Evolutionary conservation across 1,140 invertebrate genomes (phyloP), one percentile per base, ranked within the genome.

Genomic region (Araneus ventricosus): DNA sequence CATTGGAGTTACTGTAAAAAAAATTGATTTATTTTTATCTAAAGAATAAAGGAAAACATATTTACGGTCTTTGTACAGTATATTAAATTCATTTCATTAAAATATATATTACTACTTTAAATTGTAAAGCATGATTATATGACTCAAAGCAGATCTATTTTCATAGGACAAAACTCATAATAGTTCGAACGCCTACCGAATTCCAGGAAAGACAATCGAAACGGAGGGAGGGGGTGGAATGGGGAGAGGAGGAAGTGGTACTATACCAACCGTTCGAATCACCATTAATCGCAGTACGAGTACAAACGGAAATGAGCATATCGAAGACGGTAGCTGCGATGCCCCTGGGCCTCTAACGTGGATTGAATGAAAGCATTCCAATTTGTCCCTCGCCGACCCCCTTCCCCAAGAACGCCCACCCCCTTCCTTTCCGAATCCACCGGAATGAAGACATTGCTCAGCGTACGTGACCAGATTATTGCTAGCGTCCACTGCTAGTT

Each of bases 311-410:
- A 75, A 75, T 75, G 67, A 34, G 67, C 67, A 75, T 75, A 75
- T 75, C 67, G 27, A 75, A 7, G 30, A 75, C 67, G 7, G 20
- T 30, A 79, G 22, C 37, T 14, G 37, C 7, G 39, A 82, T 82
- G 80, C 80, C 80, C 39, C n/a, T 82, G 80, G 80, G 80, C 80
- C 41, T 41, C 39, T 82, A 82, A 82, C 80, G 80, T 82, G 80
- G 80, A 82, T 82, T 82, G 39, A 82, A 82, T 82, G 80, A 52
- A 82, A 82, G 80, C 80, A 39, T 82, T 82, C 39, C 80, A 82
- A 82, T 82, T 82, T 82, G 80, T 82, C 80, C 39, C 80, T 52
- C 22, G 22, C n/a, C 22, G 8, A 39, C 4, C 2, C 39, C 41
- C 17, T 39, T 22, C 24, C 0, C 24, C 30, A n/a, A n/a, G n/a